Conservation (phyloP, 2,797 vertebrate species). For the Nothura maculosa region DNA sequence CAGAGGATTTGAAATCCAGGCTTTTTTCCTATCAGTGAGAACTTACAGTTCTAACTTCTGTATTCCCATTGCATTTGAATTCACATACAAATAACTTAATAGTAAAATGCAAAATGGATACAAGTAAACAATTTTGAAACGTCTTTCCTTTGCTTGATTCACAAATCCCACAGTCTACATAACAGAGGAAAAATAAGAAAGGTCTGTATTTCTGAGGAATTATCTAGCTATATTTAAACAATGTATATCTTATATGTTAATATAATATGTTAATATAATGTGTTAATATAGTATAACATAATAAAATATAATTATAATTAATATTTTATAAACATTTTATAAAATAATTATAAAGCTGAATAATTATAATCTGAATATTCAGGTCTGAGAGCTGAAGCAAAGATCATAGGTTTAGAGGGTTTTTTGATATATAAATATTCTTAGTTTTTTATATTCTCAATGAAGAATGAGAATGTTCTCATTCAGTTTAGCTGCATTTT, state of each 20-base stretch:
- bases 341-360: no score
- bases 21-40: neutral
- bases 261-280: no score
- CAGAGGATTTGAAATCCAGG: neutral
- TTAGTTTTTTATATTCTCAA: neutral
- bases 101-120: neutral
- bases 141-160: neutral
- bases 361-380: no score
- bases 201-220: neutral
- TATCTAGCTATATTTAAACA: neutral
- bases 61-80: neutral
- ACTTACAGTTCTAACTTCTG: neutral
- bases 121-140: neutral
- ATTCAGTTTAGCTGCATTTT: neutral
- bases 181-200: neutral
- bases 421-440: neutral
- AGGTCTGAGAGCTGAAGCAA: neutral
- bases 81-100: neutral
- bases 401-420: neutral
- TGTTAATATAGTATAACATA: neutral
- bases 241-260: neutral
- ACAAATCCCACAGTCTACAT: fast-evolving
- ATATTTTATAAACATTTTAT: no score
- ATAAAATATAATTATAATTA: no score
- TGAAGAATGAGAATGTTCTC: neutral